Evolutionary conservation across 1,140 invertebrate species (phyloP).

Genomic region (Drusus annulatus): DNA sequence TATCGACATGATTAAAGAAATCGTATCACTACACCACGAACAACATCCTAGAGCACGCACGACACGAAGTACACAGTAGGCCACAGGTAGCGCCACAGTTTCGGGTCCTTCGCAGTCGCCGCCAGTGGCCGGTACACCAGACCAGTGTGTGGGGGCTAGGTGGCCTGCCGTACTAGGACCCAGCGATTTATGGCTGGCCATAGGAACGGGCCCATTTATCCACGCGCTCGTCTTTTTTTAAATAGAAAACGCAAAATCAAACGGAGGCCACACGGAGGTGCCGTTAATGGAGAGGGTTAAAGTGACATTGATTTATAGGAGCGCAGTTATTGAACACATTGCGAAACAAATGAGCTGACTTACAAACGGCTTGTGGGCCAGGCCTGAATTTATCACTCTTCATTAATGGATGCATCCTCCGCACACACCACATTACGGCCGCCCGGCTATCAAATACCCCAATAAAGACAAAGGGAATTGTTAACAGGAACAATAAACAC

Average conservation of each 20-base stretch:
- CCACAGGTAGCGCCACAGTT: slow-evolving; percentile 50
- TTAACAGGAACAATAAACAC: no score
- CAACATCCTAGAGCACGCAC: slow-evolving; percentile 72
- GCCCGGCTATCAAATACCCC: slow-evolving; percentile 6
- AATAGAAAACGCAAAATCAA: slow-evolving; percentile 44
- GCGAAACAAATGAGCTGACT: slow-evolving; percentile 48
- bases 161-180: background rate
- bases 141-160: no score
- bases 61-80: slow-evolving; percentile 61
- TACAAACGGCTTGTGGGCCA: slow-evolving; percentile 23
- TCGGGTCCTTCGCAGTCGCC: slow-evolving; percentile 19
- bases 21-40: slow-evolving; percentile 58
- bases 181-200: slow-evolving; percentile 35
- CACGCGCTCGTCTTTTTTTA: slow-evolving; percentile 22
- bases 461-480: no score
- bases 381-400: slow-evolving; percentile 28
- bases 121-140: background rate
- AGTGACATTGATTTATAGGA: slow-evolving; percentile 50
- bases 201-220: slow-evolving; percentile 18
- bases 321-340: slow-evolving; percentile 43
- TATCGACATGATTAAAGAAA: slow-evolving; percentile 55
- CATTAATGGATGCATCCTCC: slow-evolving; percentile 26
- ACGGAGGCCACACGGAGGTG: slow-evolving; percentile 38
- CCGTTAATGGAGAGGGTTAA: slow-evolving; percentile 50
- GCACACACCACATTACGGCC: background rate